Evolutionary conservation across 2,113 vertebrate species (phyloP), one percentile per base, ranked within the genome.

Genomic region (Poecile atricapillus): DNA sequence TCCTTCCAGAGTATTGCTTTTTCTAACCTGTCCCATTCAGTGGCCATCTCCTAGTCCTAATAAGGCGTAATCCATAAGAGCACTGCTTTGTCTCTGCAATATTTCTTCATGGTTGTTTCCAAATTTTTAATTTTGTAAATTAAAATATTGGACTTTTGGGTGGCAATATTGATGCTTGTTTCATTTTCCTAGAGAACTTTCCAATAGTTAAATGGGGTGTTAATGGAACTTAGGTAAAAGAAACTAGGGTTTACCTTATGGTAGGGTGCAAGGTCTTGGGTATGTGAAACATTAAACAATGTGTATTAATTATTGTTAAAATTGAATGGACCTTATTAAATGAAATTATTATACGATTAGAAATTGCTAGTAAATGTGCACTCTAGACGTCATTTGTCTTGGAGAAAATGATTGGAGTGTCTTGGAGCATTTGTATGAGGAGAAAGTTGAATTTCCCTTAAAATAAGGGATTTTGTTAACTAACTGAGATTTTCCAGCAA

Each of bases 21-120:
- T 93, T 53, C 41, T 89, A 33, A 25, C 20, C 24, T 65, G 25
- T 52, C 10, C 11, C 5, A 1, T 18, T 88, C 7, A 14, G 50
- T 59, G 59, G 18, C 30, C 39, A 15, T 73, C 25, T 83, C 64
- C 11, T 10, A 2, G 39, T 39, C 30, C 30, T 80, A 30, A 5
- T 8, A 35, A 44, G 41, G 4, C 0, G n/a, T 1, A 3, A 44
- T 30, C 23, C 1, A 0, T 22, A 19, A 23, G 27, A 59, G 22
- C 30, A 15, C 19, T 83, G 9, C 13, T 80, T 50, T 67, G 16
- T 46, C 10, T 68, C 15, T 13, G 33, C 25, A 7, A 0, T 56
- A 13, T 24, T 70, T 76, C 11, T 58, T 60, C 13, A 4, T n/a
- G 11, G 33, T 37, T 15, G 4, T n/a, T 91, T 50, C 46, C 6